These are phyloP conservation scores for Meloidogyne exigua DNA, from an alignment of 1,140 invertebrate genomes.

Conservation along the genomic window DNA sequence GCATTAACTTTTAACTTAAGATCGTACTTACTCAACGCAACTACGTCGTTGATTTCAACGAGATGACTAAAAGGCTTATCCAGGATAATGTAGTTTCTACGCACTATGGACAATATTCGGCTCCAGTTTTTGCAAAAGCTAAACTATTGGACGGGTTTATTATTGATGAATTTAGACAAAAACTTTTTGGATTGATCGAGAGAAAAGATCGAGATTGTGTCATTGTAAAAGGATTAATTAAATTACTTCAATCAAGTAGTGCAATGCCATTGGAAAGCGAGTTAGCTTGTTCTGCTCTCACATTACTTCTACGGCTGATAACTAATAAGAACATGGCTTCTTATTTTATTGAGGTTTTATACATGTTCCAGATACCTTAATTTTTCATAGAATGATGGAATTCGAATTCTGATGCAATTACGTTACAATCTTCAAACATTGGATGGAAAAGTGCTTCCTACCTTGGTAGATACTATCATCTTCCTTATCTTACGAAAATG, in stretches of 20 bases:
- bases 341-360: slow-evolving; percentile 20
- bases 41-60: slow-evolving; percentile 20
- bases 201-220: slow-evolving; percentile 3
- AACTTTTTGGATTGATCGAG: not conserved
- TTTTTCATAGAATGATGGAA: slow-evolving; percentile 26
- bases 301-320: slow-evolving; percentile 20
- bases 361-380: not conserved
- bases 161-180: not conserved
- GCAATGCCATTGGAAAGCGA: slow-evolving; percentile 20
- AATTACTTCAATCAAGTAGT: slow-evolving; percentile 16
- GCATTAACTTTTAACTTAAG: not conserved
- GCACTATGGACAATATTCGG: not conserved
- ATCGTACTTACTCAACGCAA: slow-evolving; percentile 14
- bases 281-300: slow-evolving; percentile 14
- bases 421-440: not conserved
- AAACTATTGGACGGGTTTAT: slow-evolving; percentile 20
- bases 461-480: slow-evolving; percentile 1
- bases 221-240: slow-evolving; percentile 20
- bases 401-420: slow-evolving; percentile 25
- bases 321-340: slow-evolving; percentile 9
- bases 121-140: slow-evolving; percentile 26
- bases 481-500: slow-evolving; percentile 30
- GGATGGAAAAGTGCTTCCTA: not conserved
- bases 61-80: slow-evolving; percentile 19
- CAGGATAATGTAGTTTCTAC: not conserved